These are phyloP conservation scores for Liposcelis brunnea DNA, from an alignment of 2,888 invertebrate genomes.

Conservation along the genomic window DNA sequence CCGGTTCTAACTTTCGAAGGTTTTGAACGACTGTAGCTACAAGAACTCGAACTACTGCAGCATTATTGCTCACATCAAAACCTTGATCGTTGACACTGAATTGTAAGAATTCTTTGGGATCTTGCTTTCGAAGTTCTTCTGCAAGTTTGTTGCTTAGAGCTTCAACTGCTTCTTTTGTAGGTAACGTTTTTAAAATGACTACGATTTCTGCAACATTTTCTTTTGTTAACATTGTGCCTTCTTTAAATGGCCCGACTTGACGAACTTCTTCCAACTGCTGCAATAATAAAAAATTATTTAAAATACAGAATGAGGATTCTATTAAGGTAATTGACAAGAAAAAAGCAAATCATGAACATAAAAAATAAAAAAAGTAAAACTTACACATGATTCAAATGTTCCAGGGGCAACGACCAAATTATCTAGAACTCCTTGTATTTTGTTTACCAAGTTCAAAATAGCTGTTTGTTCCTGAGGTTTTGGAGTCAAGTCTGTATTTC, in stretches of 20 bases:
- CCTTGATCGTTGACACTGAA: slow-evolving; percentile 49
- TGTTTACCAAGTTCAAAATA: slow-evolving; percentile 82
- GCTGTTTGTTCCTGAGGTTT: slow-evolving; percentile 80
- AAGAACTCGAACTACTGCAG: slow-evolving; percentile 75
- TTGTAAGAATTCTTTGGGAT: slow-evolving; percentile 30
- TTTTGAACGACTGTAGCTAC: slow-evolving; percentile 91
- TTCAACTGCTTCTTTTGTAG: slow-evolving; percentile 88
- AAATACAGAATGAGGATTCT: slow-evolving; percentile 8
- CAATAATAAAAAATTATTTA: slow-evolving; percentile 18
- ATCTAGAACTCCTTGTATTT: slow-evolving; percentile 87
- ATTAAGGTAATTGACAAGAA: neutral
- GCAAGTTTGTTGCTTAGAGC: slow-evolving; percentile 75
- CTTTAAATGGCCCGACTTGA: slow-evolving; percentile 95
- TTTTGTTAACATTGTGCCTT: slow-evolving; percentile 92
- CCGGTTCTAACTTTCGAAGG: slow-evolving; percentile 80
- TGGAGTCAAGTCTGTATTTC: slow-evolving; percentile 84
- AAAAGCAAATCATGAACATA: no score
- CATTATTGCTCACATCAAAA: slow-evolving; percentile 71
- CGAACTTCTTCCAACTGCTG: slow-evolving; percentile 86
- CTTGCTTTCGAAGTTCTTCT: slow-evolving; percentile 65
- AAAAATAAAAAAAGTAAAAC: slow-evolving; percentile 27
- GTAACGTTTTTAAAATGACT: slow-evolving; percentile 88
- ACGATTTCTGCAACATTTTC: slow-evolving; percentile 93
- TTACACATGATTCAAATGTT: slow-evolving; percentile 86
- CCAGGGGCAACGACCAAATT: slow-evolving; percentile 88